Base-by-base conservation (phyloP, 53 echinoderm and acorn worm species). In the Paelopatides confundens region DNA sequence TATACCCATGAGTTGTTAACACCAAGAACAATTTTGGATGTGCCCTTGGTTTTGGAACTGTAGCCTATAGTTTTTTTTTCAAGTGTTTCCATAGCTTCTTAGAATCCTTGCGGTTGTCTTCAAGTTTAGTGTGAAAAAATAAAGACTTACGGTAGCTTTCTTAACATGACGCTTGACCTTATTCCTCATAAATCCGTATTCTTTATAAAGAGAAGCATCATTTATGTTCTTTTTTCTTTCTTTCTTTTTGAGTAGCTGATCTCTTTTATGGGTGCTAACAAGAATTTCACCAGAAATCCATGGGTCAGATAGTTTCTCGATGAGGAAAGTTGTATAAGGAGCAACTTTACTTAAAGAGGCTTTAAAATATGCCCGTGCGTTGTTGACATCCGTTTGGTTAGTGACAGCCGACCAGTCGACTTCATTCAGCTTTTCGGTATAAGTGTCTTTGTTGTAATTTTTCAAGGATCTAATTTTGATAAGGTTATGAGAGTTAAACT, bases 51-150 rank as follows among this genome's bases (percentile, higher is more conserved):
- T 51, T 29, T 79, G 2, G 29, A 31, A 33, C 79, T 49, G 50
- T 79, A 79, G 28, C 53, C 79, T 7, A 79, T 15, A 26, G n/a
- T n/a, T n/a, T n/a, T n/a, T n/a, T 13, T 26, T 30, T 51, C 4
- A 79, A 49, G 10, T 79, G 79, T 34, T 79, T 46, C 79, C 79
- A 79, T 8, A 79, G 53, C 31, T 51, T 79, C 26, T 48, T 48
- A 2, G 71, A 37, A 33, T 70, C 35, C 2, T 70, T 31, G 10
- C 71, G 71, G 12, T 70, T 3, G 30, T 32, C n/a, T 21, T 70
- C 71, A 34, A 70, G 38, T 70, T 70, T 70, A 14, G 71, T 32
- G 14, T 32, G n/a, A 33, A 2, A 70, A 37, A 32, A 70, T 32
- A 21, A 3, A 33, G 71, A 31, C 33, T 70, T n/a, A n/a, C n/a